A percentile compares a stretch with the other conserved stretches of the same genome.
Evolutionary conservation across 2,888 invertebrate genomes (phyloP).

Genomic region (Polylopha cassiicola): DNA sequence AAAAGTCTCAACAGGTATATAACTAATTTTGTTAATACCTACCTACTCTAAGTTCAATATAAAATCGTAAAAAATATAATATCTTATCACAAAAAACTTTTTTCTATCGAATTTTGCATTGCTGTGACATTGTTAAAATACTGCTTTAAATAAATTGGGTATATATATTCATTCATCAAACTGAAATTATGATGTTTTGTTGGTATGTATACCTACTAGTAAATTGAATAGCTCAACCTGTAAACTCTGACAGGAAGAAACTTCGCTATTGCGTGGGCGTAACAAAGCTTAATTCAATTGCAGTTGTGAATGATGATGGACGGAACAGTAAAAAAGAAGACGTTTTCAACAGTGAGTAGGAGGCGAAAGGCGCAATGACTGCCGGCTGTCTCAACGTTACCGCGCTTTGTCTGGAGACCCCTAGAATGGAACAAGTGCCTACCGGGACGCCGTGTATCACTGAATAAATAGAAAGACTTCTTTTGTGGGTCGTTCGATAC

Average conservation of each 20-base stretch:
- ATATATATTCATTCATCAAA: too few species aligned
- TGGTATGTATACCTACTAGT: too few species aligned
- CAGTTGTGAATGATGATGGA: constrained; percentile 22
- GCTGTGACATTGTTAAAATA: too few species aligned
- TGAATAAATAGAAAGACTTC: constrained; percentile 27
- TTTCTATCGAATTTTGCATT: too few species aligned
- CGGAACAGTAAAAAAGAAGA: constrained; percentile 37
- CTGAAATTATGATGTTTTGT: too few species aligned
- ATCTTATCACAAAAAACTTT: too few species aligned
- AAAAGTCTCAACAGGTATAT: too few species aligned
- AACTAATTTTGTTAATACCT: too few species aligned
- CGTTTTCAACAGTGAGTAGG: constrained; percentile 34
- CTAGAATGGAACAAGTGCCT: constrained; percentile 13
- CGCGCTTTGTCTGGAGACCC: constrained; percentile 36
- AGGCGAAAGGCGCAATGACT: constrained; percentile 34
- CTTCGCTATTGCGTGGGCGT: constrained; percentile 9
- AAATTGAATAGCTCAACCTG: not conserved
- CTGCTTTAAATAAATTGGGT: too few species aligned
- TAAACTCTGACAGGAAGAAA: not conserved
- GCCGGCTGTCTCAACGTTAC: constrained; percentile 30
- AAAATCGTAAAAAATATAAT: too few species aligned
- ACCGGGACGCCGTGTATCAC: constrained; percentile 9
- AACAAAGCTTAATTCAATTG: constrained; percentile 12
- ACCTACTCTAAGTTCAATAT: too few species aligned
- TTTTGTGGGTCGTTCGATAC: constrained; percentile 40